Percentiles rank a stretch among this genome's conserved stretches.
These are phyloP conservation scores for Aotus griseimembra DNA, from an alignment of 2,797 vertebrate genomes.

Conservation along the genomic window DNA sequence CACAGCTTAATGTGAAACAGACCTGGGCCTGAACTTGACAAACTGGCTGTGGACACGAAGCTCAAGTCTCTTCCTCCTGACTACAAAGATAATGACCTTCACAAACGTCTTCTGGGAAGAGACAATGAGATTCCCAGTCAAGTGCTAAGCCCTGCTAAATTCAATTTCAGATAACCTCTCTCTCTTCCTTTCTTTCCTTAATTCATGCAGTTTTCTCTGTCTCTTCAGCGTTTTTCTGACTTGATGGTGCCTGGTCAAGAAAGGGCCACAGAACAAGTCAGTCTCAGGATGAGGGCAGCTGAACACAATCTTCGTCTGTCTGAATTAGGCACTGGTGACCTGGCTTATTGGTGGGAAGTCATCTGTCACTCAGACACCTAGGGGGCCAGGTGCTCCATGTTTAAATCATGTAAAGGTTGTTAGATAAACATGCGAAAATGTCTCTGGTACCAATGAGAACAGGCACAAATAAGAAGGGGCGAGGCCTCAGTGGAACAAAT, in stretches of 20 bases:
- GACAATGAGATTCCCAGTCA: background rate
- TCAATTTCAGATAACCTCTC: background rate
- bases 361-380: background rate
- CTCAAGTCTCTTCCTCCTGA: background rate
- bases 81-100: background rate
- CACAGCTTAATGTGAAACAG: constrained; percentile 8
- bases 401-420: constrained; percentile 31
- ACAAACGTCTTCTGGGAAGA: background rate
- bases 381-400: background rate
- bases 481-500: background rate
- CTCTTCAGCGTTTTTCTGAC: background rate
- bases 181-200: background rate
- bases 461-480: background rate
- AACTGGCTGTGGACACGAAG: background rate
- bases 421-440: background rate
- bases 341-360: background rate
- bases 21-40: background rate
- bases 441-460: background rate
- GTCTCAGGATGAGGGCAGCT: background rate
- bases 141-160: background rate
- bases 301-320: background rate
- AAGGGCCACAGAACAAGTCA: background rate
- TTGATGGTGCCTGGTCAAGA: background rate
- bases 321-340: background rate
- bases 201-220: constrained; percentile 3